Evolutionary conservation across 2,888 invertebrate genomes (phyloP), one percentile per base, ranked within the genome.

Genomic region (Eupithecia insigniata): DNA sequence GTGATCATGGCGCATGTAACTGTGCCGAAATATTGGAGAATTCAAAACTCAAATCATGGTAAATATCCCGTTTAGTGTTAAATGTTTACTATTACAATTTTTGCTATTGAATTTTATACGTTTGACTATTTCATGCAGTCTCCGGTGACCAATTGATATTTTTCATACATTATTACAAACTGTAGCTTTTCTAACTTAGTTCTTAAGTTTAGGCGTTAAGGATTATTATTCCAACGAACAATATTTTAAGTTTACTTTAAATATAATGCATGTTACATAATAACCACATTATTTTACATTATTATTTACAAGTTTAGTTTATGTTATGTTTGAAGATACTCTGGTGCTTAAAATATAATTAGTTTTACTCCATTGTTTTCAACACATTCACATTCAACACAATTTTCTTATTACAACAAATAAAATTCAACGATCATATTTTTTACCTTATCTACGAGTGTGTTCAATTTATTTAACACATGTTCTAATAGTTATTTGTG

Each of bases 141-240:
- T 91, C 89, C 88, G 85, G 86, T 86, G 87, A 87, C 84, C 87
- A 87, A 90, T 91, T 91, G 91, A 92, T 92, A 91, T 92, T 90
- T 82, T 91, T 87, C 83, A 83, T 87, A 86, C 81, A 82, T 83
- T 87, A 85, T 34, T 70, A 72, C 61, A 81, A 80, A 81, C 80
- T 68, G 84, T 88, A 90, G 84, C 84, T 86, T 88, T 87, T 87
- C 84, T 85, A 84, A 85, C 83, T 82, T 90, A 88, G 84, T 73
- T 81, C 55, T 81, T 89, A 90, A 85, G 86, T 80, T 78, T 87
- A 87, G 77, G 26, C 5, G 73, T 82, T 90, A 88, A 85, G 64
- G 83, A 84, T 84, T 81, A 85, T 78, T 84, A 87, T 90, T 90
- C 84, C 89, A 92, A 90, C 90, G 92, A 92, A 92, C 89, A 89